Conservation (phyloP, 2,113 vertebrate genomes). For the Poecile atricapillus region DNA sequence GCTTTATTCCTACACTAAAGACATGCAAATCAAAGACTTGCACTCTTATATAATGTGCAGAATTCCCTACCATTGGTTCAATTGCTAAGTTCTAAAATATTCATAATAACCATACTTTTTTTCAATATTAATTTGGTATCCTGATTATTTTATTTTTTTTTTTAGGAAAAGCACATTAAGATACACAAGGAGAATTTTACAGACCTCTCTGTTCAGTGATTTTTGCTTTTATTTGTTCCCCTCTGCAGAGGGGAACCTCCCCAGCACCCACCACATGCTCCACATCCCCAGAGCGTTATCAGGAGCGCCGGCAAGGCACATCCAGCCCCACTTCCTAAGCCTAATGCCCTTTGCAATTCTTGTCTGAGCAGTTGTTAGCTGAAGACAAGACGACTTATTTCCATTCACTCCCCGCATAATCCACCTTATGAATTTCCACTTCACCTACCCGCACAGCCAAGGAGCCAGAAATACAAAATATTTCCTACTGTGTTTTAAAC, state of each 20-base stretch:
- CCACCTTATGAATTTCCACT: slow-evolving; percentile 43
- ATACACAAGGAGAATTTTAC: not conserved
- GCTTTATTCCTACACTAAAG: slow-evolving; percentile 17
- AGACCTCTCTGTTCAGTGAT: not conserved
- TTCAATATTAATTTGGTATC: not conserved
- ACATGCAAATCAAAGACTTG: not conserved
- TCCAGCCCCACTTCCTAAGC: not conserved
- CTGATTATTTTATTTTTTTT: not conserved
- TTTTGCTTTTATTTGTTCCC: not conserved
- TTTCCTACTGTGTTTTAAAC: slow-evolving; percentile 47
- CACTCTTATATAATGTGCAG: not conserved
- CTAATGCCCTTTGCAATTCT: slow-evolving; percentile 19
- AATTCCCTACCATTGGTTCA: not conserved
- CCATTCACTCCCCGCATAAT: slow-evolving; percentile 31
- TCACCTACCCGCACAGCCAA: not conserved
- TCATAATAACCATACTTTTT: not conserved
- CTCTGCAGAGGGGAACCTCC: not conserved
- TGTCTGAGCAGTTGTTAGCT: slow-evolving; percentile 15
- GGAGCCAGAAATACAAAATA: slow-evolving; percentile 16
- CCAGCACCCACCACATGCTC: not conserved
- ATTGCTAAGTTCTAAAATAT: not conserved
- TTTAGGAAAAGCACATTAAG: not conserved
- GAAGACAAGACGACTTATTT: slow-evolving; percentile 37
- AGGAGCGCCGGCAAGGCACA: not conserved
- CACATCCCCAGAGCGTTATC: not conserved